Percentiles rank a stretch among this genome's conserved stretches.
Conservation (phyloP, 2,888 invertebrate species). For the Thymelicus lineola region DNA sequence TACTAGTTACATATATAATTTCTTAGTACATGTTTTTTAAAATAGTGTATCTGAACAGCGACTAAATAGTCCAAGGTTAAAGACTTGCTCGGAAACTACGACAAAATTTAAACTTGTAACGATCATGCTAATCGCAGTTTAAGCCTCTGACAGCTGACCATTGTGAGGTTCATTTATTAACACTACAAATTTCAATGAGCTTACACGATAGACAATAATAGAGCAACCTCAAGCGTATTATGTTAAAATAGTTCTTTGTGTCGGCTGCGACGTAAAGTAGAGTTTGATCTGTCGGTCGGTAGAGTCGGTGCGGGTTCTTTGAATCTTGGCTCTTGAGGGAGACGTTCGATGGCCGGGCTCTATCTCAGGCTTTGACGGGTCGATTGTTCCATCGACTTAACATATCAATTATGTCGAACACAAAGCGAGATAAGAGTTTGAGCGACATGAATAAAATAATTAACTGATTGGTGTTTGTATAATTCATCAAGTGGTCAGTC, state of each 20-base stretch:
- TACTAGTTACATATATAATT: too few species aligned
- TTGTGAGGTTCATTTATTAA: conserved; percentile 50
- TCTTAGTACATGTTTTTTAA: too few species aligned
- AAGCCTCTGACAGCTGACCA: conserved; percentile 50
- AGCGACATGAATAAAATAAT: conserved; percentile 84
- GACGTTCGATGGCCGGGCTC: conserved; percentile 40
- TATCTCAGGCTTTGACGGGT: conserved; percentile 67
- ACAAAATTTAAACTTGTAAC: neutral
- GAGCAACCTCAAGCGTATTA: conserved; percentile 58
- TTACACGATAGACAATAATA: conserved; percentile 63
- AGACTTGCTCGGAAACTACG: neutral
- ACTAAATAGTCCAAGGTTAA: neutral
- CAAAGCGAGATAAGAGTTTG: conserved; percentile 77
- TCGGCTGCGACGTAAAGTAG: conserved; percentile 59
- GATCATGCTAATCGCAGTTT: conserved; percentile 25
- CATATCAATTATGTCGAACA: conserved; percentile 84
- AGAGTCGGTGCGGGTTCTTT: conserved; percentile 47
- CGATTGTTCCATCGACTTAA: conserved; percentile 82
- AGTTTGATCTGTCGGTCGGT: conserved; percentile 46
- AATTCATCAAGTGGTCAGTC: conserved; percentile 77
- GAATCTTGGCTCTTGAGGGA: conserved; percentile 41
- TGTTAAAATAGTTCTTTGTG: conserved; percentile 75
- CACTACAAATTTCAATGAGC: conserved; percentile 54
- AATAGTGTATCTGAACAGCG: too few species aligned
- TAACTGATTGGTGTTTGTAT: conserved; percentile 84